These are phyloP conservation scores for Folsomia manolachei DNA, from an alignment of 2,888 invertebrate species.

Conservation along the genomic window DNA sequence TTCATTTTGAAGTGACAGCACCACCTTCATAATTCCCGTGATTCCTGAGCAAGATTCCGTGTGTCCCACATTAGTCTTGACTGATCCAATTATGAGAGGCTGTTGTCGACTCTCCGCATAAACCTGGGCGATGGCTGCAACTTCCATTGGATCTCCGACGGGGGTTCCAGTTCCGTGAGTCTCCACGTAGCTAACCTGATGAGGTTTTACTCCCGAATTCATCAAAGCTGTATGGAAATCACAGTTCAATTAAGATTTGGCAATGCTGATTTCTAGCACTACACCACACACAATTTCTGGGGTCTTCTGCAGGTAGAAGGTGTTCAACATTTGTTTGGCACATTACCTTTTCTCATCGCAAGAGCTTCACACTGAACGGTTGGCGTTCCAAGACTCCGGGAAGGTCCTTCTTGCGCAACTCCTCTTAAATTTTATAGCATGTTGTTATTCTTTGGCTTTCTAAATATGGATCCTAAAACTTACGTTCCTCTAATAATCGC, in stretches of 20 bases:
- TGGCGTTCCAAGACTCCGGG: slow-evolving; percentile 22
- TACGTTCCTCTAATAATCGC: slow-evolving; percentile 25
- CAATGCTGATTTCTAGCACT: too few relatives aligned
- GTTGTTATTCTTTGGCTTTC: too few relatives aligned
- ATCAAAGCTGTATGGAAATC: slow-evolving; percentile 14
- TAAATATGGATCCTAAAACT: too few relatives aligned
- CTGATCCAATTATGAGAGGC: slow-evolving; percentile 33
- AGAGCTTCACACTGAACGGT: slow-evolving; percentile 18
- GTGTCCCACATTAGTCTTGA: slow-evolving; percentile 41
- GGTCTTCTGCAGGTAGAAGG: too few relatives aligned
- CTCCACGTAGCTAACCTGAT: slow-evolving; percentile 21
- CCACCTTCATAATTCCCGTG: slow-evolving; percentile 34
- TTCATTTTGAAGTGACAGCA: slow-evolving; percentile 31
- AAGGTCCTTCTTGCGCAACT: slow-evolving; percentile 24
- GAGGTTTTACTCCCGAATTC: slow-evolving; percentile 13
- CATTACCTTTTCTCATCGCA: too few relatives aligned
- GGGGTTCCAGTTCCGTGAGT: slow-evolving; percentile 32
- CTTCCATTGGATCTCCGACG: slow-evolving; percentile 36
- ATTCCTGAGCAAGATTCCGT: slow-evolving; percentile 37
- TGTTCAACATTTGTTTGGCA: too few relatives aligned
- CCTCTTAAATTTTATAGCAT: too few relatives aligned
- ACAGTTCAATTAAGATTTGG: too few relatives aligned
- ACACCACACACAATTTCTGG: too few relatives aligned
- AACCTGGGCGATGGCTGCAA: slow-evolving; percentile 27
- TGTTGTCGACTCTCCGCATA: slow-evolving; percentile 12